Evolutionary conservation across 2,797 vertebrate genomes (phyloP).

Genomic region (Peromyscus melanophrys): DNA sequence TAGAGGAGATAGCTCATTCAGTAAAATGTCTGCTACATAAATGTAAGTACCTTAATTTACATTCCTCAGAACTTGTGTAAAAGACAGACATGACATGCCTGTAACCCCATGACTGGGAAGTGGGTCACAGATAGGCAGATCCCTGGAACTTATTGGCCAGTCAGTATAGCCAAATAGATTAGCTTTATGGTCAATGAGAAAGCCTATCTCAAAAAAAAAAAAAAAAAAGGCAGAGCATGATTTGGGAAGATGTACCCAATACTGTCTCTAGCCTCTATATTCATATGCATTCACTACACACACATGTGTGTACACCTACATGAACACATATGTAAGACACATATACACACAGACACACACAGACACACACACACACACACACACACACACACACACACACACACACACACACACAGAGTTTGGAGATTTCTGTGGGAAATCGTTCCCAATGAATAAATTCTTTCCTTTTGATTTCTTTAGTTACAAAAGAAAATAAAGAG

Average conservation of each 20-base stretch:
- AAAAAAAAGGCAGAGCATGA: neutral
- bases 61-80: neutral
- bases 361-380: neutral
- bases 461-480: neutral
- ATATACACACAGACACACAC: neutral
- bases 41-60: neutral
- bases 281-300: too few species aligned
- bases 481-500: slow-evolving; percentile 44
- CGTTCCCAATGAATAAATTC: neutral
- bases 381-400: neutral
- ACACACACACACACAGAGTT: neutral
- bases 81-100: neutral
- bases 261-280: neutral
- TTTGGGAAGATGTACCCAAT: neutral
- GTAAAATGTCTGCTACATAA: neutral
- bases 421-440: neutral
- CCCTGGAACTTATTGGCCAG: neutral
- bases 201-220: neutral
- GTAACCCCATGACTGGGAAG: neutral
- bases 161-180: neutral
- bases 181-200: neutral
- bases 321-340: neutral
- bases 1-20: neutral
- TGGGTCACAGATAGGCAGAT: neutral
- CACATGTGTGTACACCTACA: neutral